A percentile compares a stretch with the other conserved stretches of the same genome.
phyloP scores from a whole-genome alignment of 1,140 invertebrate genomes.

The Drosophila novamexicana region DNA sequence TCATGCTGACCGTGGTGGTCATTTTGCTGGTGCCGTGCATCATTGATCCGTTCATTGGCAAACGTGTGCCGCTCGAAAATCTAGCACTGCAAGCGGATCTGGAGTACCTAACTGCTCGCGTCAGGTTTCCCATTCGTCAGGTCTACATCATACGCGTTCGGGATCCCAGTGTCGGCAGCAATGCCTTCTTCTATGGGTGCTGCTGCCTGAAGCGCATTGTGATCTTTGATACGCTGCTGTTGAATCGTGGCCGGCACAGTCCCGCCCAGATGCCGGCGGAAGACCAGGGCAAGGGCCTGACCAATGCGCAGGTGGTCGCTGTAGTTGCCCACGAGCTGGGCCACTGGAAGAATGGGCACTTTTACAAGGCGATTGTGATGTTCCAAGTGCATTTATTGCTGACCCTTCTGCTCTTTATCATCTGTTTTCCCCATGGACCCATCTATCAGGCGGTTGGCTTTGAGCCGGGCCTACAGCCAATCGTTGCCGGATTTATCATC shows the following conservation, averaged over 20 bases:
- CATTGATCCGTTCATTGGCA: conserved; percentile 59
- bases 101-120: conserved; percentile 30
- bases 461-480: conserved; percentile 46
- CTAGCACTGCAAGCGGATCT: conserved; percentile 18
- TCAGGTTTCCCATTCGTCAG: conserved; percentile 49
- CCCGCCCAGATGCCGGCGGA: not conserved
- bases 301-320: conserved; percentile 90
- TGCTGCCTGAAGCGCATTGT: conserved; percentile 68
- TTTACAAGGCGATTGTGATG: conserved; percentile 90
- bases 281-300: conserved; percentile 52
- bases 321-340: conserved; percentile 96
- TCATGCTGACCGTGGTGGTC: conserved; percentile 18
- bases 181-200: conserved; percentile 67
- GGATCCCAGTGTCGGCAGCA: conserved; percentile 54
- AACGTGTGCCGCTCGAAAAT: conserved; percentile 45
- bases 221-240: conserved; percentile 64
- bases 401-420: conserved; percentile 30
- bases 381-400: conserved; percentile 86
- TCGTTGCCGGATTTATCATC: conserved; percentile 48
- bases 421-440: conserved; percentile 45
- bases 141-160: conserved; percentile 51
- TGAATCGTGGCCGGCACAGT: conserved; percentile 44
- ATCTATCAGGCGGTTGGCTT: conserved; percentile 73
- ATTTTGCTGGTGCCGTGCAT: conserved; percentile 45
- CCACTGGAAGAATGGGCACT: conserved; percentile 95